These are phyloP conservation scores for Baronia brevicornis DNA, from an alignment of 2,888 invertebrate species.

Conservation along the genomic window DNA sequence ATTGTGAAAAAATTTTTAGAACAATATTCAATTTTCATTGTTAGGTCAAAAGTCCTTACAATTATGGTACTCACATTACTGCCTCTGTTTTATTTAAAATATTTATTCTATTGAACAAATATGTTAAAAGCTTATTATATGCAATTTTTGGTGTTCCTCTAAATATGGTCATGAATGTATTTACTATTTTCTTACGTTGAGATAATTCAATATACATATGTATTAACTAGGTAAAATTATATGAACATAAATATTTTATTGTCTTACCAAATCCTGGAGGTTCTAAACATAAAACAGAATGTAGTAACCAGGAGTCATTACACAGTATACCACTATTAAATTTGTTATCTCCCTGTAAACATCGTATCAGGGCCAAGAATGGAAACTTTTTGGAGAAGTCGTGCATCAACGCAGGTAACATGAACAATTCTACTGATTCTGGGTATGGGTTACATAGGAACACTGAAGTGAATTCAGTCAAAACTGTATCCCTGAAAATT, in stretches of 20 bases:
- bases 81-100: too few species aligned
- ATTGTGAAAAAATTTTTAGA: too few species aligned
- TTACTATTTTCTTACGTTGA: too few species aligned
- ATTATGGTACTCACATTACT: too few species aligned
- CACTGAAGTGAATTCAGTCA: conserved; percentile 77
- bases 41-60: too few species aligned
- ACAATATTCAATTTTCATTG: too few species aligned
- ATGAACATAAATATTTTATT: too few species aligned
- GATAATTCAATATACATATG: background rate
- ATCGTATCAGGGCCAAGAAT: conserved; percentile 62
- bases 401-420: conserved; percentile 81
- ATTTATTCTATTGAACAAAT: too few species aligned
- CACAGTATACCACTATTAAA: conserved; percentile 61
- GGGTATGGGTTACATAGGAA: conserved; percentile 81
- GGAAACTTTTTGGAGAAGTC: conserved; percentile 60
- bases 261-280: conserved; percentile 79
- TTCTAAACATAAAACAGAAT: conserved; percentile 80
- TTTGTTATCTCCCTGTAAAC: conserved; percentile 48
- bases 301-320: conserved; percentile 79
- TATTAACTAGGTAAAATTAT: background rate
- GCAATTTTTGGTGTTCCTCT: too few species aligned
- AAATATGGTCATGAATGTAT: too few species aligned
- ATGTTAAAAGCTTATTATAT: too few species aligned
- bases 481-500: conserved; percentile 48
- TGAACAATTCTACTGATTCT: conserved; percentile 79